Conservation (phyloP, 2,888 invertebrate species). For the Aporophyla lueneburgensis region DNA sequence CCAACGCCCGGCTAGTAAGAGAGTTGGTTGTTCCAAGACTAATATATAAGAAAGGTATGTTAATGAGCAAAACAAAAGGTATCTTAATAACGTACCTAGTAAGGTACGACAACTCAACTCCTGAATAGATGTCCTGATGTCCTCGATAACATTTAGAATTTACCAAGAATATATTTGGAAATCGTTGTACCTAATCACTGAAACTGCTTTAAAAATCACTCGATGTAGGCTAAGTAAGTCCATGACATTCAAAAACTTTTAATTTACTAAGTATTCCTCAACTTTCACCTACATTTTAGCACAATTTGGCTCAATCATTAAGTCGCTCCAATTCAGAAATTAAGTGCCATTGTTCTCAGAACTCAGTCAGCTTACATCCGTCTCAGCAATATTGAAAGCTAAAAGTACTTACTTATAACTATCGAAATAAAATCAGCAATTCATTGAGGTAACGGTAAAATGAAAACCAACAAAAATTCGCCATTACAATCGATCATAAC, state of each 20-base stretch:
- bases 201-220: background rate
- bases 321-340: slow-evolving; percentile 23
- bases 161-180: background rate
- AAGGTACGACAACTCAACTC: background rate
- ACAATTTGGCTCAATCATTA: slow-evolving; percentile 1
- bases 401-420: slow-evolving; percentile 7
- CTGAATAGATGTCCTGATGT: background rate
- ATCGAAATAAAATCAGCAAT: slow-evolving; percentile 43
- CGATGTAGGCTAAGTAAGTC: background rate
- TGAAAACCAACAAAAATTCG: slow-evolving; percentile 60
- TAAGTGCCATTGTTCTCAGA: slow-evolving; percentile 10
- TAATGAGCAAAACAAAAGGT: too few species aligned
- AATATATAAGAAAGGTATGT: too few species aligned
- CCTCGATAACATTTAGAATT: background rate
- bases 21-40: too few species aligned
- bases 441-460: slow-evolving; percentile 48
- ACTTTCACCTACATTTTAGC: background rate
- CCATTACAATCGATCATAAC: slow-evolving; percentile 62
- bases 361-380: background rate
- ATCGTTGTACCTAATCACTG: background rate
- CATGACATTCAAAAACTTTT: background rate
- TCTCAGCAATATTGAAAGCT: slow-evolving; percentile 8
- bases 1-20: too few species aligned
- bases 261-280: background rate
- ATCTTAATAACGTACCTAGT: background rate